These are phyloP conservation scores for Callorhinus ursinus DNA, from an alignment of 2,113 vertebrate species.

Conservation along the genomic window DNA sequence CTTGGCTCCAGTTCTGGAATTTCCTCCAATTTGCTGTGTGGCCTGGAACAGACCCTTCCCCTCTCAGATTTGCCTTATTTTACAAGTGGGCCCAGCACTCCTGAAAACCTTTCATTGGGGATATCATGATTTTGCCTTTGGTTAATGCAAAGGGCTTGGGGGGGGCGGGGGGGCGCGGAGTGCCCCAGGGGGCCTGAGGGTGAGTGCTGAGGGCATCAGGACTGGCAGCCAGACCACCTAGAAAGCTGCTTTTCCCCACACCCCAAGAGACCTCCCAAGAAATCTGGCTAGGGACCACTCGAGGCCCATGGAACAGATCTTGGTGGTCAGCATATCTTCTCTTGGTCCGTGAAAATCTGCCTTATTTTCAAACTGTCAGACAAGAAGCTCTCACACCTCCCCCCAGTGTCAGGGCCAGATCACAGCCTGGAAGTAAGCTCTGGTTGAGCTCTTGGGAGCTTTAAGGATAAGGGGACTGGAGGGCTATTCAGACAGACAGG, in stretches of 20 bases:
- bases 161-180: neutral
- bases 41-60: neutral
- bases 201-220: neutral
- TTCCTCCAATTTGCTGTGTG: constrained; percentile 37
- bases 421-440: constrained; percentile 28
- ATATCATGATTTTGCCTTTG: constrained; percentile 5
- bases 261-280: neutral
- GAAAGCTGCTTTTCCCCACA: neutral
- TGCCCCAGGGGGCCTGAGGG: neutral
- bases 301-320: neutral
- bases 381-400: constrained; percentile 2
- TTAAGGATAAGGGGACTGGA: constrained; percentile 62
- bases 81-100: neutral
- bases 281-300: neutral
- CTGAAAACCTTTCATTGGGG: neutral
- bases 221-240: constrained; percentile 40
- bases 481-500: constrained; percentile 76
- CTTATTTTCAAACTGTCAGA: constrained; percentile 29
- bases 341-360: constrained; percentile 24
- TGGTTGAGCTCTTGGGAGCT: constrained; percentile 61
- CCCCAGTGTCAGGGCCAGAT: constrained; percentile 52
- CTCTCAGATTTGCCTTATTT: constrained; percentile 41
- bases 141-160: neutral
- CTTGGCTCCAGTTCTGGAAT: neutral
- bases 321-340: neutral